Evolutionary conservation across 53 echinoderm and acorn worm species (phyloP).

Genomic region (Apostichopus leukothele): DNA sequence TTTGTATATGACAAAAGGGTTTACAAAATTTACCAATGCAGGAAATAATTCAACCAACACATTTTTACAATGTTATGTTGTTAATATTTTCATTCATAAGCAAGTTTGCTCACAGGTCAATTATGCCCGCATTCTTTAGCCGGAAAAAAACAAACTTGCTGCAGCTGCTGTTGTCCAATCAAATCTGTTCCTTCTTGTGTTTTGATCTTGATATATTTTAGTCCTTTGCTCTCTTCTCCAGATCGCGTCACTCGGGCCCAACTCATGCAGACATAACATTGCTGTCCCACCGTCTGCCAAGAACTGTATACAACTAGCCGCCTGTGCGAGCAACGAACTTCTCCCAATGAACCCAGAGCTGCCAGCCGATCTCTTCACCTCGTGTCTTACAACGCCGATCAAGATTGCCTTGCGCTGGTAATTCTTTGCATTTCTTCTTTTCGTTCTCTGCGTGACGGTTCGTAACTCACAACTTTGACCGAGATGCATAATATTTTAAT

Average conservation of each 20-base stretch:
- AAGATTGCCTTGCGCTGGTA: conserved; percentile 98
- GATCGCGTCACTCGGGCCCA: conserved; percentile 55
- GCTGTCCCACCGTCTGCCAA: conserved; percentile 85
- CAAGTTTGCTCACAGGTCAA: background rate
- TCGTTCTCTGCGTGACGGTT: no score
- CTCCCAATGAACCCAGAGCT: conserved; percentile 95
- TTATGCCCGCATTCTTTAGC: background rate
- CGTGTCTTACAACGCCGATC: conserved; percentile 96
- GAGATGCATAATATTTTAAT: no score
- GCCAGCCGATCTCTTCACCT: conserved; percentile 95
- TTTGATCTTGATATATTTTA: background rate
- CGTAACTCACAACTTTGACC: no score
- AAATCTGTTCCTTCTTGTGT: background rate
- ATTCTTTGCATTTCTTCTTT: conserved; percentile 1
- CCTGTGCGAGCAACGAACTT: conserved; percentile 76
- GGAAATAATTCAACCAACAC: no score
- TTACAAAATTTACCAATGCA: no score
- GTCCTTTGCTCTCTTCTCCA: conserved; percentile 5
- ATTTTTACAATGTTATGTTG: no score
- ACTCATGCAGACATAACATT: conserved; percentile 51
- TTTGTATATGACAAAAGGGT: no score
- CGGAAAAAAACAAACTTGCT: background rate
- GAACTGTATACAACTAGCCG: conserved; percentile 96
- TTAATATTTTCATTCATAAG: no score
- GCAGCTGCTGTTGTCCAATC: background rate